Evolutionary conservation across 2,888 invertebrate genomes (phyloP).

Genomic region (Meandrusa payeni): DNA sequence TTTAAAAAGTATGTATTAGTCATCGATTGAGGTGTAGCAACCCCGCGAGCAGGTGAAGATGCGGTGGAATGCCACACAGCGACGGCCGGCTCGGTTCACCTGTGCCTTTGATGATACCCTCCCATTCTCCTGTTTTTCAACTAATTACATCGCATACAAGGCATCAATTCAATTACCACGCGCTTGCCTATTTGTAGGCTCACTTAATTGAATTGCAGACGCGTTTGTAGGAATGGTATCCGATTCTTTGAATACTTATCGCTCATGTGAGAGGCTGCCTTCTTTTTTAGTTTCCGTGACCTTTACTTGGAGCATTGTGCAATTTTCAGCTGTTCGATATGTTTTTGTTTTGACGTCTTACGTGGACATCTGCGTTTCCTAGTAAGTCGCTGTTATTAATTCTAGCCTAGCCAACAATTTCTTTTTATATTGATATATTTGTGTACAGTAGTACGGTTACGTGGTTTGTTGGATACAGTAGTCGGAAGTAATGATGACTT

Average conservation of each 20-base stretch:
- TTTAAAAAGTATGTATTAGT: too few relatives aligned
- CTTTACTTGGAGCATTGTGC: slow-evolving; percentile 4
- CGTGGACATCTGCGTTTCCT: not conserved
- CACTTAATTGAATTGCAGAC: slow-evolving; percentile 23
- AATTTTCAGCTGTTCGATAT: slow-evolving; percentile 3
- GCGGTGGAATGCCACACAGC: slow-evolving; percentile 34
- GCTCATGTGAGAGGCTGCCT: not conserved
- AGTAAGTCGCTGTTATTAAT: slow-evolving; percentile 5
- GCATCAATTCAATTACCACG: slow-evolving; percentile 16
- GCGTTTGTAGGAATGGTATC: slow-evolving; percentile 5
- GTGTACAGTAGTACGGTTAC: too few relatives aligned
- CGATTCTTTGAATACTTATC: not conserved
- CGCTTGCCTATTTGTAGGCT: slow-evolving; percentile 9
- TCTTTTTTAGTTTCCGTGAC: not conserved
- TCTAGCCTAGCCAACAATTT: slow-evolving; percentile 13
- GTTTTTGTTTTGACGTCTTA: not conserved
- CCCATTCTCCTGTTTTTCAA: slow-evolving; percentile 17
- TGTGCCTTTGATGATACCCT: slow-evolving; percentile 31
- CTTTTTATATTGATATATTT: too few relatives aligned
- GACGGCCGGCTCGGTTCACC: slow-evolving; percentile 38
- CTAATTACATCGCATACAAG: slow-evolving; percentile 15
- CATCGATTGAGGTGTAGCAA: too few relatives aligned
- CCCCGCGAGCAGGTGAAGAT: slow-evolving; percentile 28
- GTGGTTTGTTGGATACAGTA: too few relatives aligned
- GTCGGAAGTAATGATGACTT: too few relatives aligned